phyloP scores from a whole-genome alignment of 2,888 invertebrate species.

The Tyria jacobaeae region DNA sequence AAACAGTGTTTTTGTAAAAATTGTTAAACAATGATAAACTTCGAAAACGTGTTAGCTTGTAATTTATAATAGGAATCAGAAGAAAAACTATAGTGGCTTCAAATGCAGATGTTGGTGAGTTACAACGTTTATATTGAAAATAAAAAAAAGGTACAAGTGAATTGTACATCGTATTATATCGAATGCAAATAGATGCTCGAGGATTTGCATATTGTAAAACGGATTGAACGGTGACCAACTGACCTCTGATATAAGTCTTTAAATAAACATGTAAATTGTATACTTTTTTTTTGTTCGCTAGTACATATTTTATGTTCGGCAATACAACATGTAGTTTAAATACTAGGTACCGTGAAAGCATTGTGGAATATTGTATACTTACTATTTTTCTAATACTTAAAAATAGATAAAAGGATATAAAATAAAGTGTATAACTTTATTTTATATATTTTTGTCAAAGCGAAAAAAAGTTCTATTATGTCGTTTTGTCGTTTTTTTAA shows the following conservation, averaged over 20 bases:
- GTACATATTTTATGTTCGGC: neutral
- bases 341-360: neutral
- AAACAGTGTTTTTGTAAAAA: neutral
- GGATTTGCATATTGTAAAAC: constrained; percentile 60
- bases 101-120: neutral
- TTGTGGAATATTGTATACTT: neutral
- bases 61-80: too few species aligned
- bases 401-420: too few species aligned
- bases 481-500: too few species aligned
- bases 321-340: neutral
- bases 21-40: neutral
- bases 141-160: constrained; percentile 28
- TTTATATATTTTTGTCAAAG: too few species aligned
- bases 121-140: neutral
- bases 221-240: constrained; percentile 55
- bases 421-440: too few species aligned
- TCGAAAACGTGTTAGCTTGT: neutral
- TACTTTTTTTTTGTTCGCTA: neutral
- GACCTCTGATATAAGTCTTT: constrained; percentile 42
- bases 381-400: too few species aligned
- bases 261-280: constrained; percentile 11
- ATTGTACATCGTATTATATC: constrained; percentile 43
- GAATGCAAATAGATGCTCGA: constrained; percentile 61
- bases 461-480: too few species aligned
- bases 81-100: neutral